Evolutionary conservation across 1,140 invertebrate genomes (phyloP), one percentile per base, ranked within the genome.

Genomic region (Eriosoma lanigerum): DNA sequence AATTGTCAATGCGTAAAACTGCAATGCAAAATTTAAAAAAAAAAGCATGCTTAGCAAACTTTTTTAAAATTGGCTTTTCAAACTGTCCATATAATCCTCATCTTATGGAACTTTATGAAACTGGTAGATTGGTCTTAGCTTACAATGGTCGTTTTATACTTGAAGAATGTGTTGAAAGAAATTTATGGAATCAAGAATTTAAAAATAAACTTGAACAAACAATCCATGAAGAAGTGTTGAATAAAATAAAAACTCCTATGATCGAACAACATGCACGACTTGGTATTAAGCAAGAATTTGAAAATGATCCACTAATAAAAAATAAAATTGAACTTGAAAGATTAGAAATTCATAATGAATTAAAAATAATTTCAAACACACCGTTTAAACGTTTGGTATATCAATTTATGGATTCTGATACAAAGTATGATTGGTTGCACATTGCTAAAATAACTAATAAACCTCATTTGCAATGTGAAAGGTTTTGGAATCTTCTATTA

Each of bases 171-270:
- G 38, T 60, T 21, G 75, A 78, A 48, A 48, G 9, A 78, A 78
- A 62, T 58, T 60, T 62, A 26, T 78, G 75, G 75, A 78, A 62
- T 4, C 75, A 78, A 62, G 75, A 78, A 6, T 78, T 78, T 48
- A 78, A 78, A 60, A 78, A 78, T 58, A 78, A 62, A 62, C 44
- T 78, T 12, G 75, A 78, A 60, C 21, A 60, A 78, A 56, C 54
- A 8, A 78, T 78, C 10, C 75, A 78, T 29, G 32, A 21, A 26
- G 75, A 62, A 78, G 56, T 78, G 29, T 60, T 78, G 8, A 46
- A 78, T n/a, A 78, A 78, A 78, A 4, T 78, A 56, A 78, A 78
- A 78, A 13, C 15, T 5, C 75, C 75, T 62, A 62, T 78, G 75
- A 56, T 78, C 13, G 56, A 38, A 26, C 75, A 78, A 12, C 75